Conservation (phyloP, 1,140 invertebrate species). For the Mycetomoellerius zeteki region DNA sequence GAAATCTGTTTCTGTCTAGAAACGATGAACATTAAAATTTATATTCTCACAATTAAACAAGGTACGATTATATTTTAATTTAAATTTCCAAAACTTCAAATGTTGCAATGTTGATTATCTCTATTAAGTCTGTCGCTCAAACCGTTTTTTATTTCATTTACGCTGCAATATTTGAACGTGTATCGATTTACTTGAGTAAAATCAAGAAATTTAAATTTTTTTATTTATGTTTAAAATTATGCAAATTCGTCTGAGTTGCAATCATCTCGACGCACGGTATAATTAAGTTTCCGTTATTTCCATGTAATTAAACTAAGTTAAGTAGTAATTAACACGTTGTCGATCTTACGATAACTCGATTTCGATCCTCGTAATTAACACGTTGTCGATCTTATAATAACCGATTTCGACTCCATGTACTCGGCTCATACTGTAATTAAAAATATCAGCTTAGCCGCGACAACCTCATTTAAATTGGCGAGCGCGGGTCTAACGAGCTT, state of each 20-base stretch:
- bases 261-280: neutral
- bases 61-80: neutral
- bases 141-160: neutral
- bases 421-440: constrained; percentile 13
- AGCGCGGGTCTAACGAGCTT: constrained; percentile 24
- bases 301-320: constrained; percentile 19
- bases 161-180: neutral
- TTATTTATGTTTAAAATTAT: neutral
- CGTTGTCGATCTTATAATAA: neutral
- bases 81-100: neutral
- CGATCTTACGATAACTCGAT: no score
- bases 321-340: neutral
- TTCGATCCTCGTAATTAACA: neutral
- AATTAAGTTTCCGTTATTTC: neutral
- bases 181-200: neutral
- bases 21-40: neutral
- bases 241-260: neutral
- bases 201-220: neutral
- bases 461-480: constrained; percentile 33
- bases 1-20: no score
- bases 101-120: no score
- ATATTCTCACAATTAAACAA: neutral
- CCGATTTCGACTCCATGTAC: neutral
- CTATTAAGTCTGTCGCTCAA: neutral
- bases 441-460: constrained; percentile 49